A percentile compares a stretch with the other conserved stretches of the same genome.
Evolutionary conservation across 2,888 invertebrate genomes (phyloP).

Genomic region (Nudaria mundana): DNA sequence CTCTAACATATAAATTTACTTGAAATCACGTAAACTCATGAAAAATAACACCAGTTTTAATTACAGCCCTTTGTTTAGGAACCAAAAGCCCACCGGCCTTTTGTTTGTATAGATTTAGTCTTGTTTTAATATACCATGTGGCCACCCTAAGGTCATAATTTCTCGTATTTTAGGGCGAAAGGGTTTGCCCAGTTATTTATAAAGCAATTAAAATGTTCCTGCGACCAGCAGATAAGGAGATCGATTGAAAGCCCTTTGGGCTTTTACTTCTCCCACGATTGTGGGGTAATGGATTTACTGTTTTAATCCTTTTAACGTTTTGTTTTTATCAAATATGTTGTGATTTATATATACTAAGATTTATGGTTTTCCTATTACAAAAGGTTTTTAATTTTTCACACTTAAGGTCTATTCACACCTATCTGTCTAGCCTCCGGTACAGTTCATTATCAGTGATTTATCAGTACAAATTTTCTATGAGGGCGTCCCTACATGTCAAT

Average conservation of each 20-base stretch:
- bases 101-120: conserved; percentile 35
- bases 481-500: too few relatives aligned
- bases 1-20: conserved; percentile 2
- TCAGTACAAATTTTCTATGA: too few relatives aligned
- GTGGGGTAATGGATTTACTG: conserved; percentile 28
- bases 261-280: conserved; percentile 20
- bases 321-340: too few relatives aligned
- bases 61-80: conserved; percentile 30
- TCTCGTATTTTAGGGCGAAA: conserved; percentile 48
- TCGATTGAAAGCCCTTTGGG: conserved; percentile 46
- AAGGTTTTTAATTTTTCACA: too few relatives aligned
- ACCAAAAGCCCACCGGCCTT: conserved; percentile 21
- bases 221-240: conserved; percentile 61
- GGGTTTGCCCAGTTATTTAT: conserved; percentile 74
- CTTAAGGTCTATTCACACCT: too few relatives aligned
- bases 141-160: conserved; percentile 67
- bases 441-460: too few relatives aligned
- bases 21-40: conserved; percentile 1
- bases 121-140: conserved; percentile 39
- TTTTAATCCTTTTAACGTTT: conserved; percentile 18
- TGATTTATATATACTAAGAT: too few relatives aligned
- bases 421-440: too few relatives aligned
- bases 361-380: too few relatives aligned
- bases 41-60: conserved; percentile 25
- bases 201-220: conserved; percentile 75